phyloP scores from a whole-genome alignment of 2,797 vertebrate species.

The Anabas testudineus region DNA sequence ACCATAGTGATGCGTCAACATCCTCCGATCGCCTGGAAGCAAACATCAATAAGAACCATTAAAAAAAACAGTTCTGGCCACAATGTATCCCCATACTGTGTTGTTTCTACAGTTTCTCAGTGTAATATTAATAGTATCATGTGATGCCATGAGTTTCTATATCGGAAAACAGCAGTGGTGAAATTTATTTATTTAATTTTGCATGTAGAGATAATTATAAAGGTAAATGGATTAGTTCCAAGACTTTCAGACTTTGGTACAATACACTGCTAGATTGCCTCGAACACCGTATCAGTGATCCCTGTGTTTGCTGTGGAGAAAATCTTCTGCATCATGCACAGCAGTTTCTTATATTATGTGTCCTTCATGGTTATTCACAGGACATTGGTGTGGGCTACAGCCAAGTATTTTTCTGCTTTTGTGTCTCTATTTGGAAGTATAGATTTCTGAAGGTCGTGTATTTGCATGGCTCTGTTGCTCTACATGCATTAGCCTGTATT shows the following conservation, averaged over 20 bases:
- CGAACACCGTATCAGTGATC: background rate
- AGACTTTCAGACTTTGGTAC: background rate
- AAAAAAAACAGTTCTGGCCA: constrained; percentile 43
- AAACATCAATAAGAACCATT: constrained; percentile 72
- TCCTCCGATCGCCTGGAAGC: constrained; percentile 61
- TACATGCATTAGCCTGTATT: constrained; percentile 17
- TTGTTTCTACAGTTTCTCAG: constrained; percentile 15
- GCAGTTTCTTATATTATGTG: background rate
- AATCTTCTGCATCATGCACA: constrained; percentile 1
- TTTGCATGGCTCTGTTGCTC: constrained; percentile 3
- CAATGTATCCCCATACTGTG: constrained; percentile 20
- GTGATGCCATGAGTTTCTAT: background rate
- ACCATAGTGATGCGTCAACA: constrained; percentile 64
- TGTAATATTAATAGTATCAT: background rate
- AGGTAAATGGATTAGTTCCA: too few species aligned
- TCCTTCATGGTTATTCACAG: constrained; percentile 23
- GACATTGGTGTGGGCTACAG: too few species aligned
- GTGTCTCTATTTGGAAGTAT: background rate
- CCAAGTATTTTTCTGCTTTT: background rate
- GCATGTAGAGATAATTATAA: background rate
- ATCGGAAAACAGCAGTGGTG: background rate
- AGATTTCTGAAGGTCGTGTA: background rate
- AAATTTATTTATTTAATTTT: too few species aligned
- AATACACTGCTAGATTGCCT: background rate
- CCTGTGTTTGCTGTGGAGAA: background rate